These are phyloP conservation scores for Smittia sp. DNA, from an alignment of 2,888 invertebrate genomes.

Conservation along the genomic window DNA sequence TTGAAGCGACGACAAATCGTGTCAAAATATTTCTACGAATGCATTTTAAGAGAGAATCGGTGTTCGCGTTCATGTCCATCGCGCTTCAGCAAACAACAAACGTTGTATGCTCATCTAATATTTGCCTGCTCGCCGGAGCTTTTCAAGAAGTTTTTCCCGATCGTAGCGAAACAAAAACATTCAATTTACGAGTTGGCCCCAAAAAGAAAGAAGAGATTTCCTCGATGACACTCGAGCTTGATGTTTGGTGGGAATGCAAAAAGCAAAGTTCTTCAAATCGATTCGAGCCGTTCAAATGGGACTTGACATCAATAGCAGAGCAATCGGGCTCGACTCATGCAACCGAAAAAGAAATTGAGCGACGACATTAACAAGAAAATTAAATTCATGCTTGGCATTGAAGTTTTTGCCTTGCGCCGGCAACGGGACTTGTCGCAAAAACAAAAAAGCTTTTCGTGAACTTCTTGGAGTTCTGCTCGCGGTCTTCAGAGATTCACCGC, in stretches of 20 bases:
- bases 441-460: not conserved
- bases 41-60: not conserved
- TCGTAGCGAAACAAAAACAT: not conserved
- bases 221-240: not conserved
- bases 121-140: not conserved
- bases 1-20: not conserved
- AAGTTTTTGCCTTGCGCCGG: no score
- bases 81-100: not conserved
- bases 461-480: not conserved
- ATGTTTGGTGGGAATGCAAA: not conserved
- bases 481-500: not conserved
- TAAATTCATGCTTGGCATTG: not conserved
- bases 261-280: not conserved
- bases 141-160: not conserved
- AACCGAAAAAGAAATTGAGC: not conserved
- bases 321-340: not conserved
- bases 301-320: conserved; percentile 13
- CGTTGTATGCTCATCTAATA: not conserved
- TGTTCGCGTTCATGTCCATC: not conserved
- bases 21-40: not conserved
- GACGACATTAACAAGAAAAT: not conserved
- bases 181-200: not conserved
- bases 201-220: not conserved
- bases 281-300: not conserved
- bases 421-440: not conserved